These are phyloP conservation scores for Apis florea DNA, from an alignment of 1,140 invertebrate species.

Conservation along the genomic window DNA sequence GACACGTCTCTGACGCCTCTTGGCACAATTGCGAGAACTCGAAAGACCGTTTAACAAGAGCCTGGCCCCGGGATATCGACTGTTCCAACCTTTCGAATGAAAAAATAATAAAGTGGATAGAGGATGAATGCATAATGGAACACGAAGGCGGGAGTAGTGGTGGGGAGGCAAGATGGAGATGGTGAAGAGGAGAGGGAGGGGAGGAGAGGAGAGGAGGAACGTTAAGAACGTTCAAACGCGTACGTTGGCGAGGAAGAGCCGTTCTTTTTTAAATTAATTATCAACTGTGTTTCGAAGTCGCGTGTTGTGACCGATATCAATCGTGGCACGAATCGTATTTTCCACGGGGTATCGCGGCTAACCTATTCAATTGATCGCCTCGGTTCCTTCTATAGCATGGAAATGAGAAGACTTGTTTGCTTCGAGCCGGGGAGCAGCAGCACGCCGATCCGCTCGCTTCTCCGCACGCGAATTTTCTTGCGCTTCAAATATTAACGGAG, in stretches of 20 bases:
- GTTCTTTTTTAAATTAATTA: slow-evolving; percentile 39
- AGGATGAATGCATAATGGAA: slow-evolving; percentile 63
- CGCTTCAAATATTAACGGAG: slow-evolving; percentile 29
- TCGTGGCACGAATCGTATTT: slow-evolving; percentile 35
- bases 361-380: slow-evolving; percentile 22
- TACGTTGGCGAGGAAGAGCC: neutral
- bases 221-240: neutral
- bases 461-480: slow-evolving; percentile 30
- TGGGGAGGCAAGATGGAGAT: neutral
- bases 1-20: slow-evolving; percentile 59
- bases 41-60: slow-evolving; percentile 72
- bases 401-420: slow-evolving; percentile 3
- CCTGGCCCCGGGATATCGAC: slow-evolving; percentile 68
- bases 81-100: slow-evolving; percentile 59
- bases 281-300: slow-evolving; percentile 30
- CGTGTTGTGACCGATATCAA: slow-evolving; percentile 39
- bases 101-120: slow-evolving; percentile 72
- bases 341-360: slow-evolving; percentile 6
- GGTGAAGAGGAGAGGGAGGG: neutral
- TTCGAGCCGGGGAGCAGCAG: no score
- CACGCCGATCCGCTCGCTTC: neutral
- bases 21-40: slow-evolving; percentile 64
- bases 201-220: slow-evolving; percentile 30
- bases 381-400: neutral
- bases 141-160: neutral